Evolutionary conservation across 2,797 vertebrate genomes (phyloP).

Genomic region (Poecilia velifera): DNA sequence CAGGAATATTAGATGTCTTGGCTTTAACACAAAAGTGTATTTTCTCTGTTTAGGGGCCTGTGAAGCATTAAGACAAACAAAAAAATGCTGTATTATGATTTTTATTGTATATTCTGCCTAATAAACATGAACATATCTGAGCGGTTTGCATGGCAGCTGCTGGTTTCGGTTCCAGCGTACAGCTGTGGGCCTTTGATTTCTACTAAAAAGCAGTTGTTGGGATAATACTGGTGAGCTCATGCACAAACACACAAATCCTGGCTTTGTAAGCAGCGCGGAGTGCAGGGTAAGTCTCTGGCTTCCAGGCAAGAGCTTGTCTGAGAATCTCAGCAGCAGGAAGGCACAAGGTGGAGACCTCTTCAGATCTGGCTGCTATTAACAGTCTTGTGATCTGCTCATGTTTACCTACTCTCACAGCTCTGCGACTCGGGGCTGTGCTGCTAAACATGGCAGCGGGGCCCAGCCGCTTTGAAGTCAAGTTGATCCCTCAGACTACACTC

Average conservation of each 20-base stretch:
- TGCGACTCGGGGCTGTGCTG: constrained; percentile 74
- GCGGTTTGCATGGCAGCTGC: constrained; percentile 44
- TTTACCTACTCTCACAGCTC: constrained; percentile 82
- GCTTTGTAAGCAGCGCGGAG: constrained; percentile 55
- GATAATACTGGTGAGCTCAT: constrained; percentile 31
- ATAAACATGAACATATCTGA: constrained; percentile 30
- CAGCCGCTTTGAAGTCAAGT: constrained; percentile 83
- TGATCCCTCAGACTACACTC: constrained; percentile 82
- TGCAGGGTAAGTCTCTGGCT: constrained; percentile 56
- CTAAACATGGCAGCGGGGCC: constrained; percentile 68
- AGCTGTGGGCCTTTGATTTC: constrained; percentile 47
- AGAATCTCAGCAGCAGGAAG: constrained; percentile 73
- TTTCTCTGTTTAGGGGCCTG: constrained; percentile 1
- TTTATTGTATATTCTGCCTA: constrained; percentile 12
- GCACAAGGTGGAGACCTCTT: constrained; percentile 82
- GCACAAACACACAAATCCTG: constrained; percentile 13
- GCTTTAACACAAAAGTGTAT: constrained; percentile 32
- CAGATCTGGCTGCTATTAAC: constrained; percentile 83
- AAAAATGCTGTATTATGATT: constrained; percentile 18
- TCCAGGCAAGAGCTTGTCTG: constrained; percentile 70
- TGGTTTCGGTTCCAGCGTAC: constrained; percentile 44
- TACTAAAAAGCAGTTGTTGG: constrained; percentile 41
- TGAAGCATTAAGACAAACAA: constrained; percentile 16
- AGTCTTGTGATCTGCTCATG: constrained; percentile 82
- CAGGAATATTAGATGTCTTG: constrained; percentile 52